These are phyloP conservation scores for Ephestia elutella DNA, from an alignment of 1,140 invertebrate species.

Conservation along the genomic window DNA sequence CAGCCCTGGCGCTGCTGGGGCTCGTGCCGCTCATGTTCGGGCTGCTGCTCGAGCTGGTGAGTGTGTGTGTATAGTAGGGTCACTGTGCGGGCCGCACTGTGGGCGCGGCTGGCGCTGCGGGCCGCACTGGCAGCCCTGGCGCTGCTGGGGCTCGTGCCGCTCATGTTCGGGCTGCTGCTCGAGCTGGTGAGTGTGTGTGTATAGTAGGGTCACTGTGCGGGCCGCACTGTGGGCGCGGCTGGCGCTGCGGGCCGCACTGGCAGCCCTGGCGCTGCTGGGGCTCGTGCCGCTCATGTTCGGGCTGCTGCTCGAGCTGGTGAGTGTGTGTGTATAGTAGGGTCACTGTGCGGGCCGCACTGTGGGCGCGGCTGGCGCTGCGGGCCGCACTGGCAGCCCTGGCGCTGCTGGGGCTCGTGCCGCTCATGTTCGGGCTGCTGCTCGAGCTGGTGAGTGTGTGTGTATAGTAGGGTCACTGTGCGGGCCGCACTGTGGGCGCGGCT, in stretches of 20 bases:
- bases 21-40: constrained; percentile 95
- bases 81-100: too few species aligned
- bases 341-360: too few species aligned
- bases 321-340: too few species aligned
- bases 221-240: constrained; percentile 83
- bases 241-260: constrained; percentile 80
- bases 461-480: too few species aligned
- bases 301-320: constrained; percentile 90
- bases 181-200: constrained; percentile 84
- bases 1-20: constrained; percentile 88
- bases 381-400: constrained; percentile 84
- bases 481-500: constrained; percentile 83
- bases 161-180: constrained; percentile 92
- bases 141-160: constrained; percentile 92
- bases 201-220: too few species aligned
- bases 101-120: constrained; percentile 80
- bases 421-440: constrained; percentile 92
- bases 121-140: constrained; percentile 84
- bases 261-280: constrained; percentile 88
- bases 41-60: constrained; percentile 90
- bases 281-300: constrained; percentile 95
- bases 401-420: constrained; percentile 92
- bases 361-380: constrained; percentile 80
- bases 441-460: constrained; percentile 84
- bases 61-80: too few species aligned